These are phyloP conservation scores for Morinoia aosen DNA, from an alignment of 2,888 invertebrate species.

Conservation along the genomic window DNA sequence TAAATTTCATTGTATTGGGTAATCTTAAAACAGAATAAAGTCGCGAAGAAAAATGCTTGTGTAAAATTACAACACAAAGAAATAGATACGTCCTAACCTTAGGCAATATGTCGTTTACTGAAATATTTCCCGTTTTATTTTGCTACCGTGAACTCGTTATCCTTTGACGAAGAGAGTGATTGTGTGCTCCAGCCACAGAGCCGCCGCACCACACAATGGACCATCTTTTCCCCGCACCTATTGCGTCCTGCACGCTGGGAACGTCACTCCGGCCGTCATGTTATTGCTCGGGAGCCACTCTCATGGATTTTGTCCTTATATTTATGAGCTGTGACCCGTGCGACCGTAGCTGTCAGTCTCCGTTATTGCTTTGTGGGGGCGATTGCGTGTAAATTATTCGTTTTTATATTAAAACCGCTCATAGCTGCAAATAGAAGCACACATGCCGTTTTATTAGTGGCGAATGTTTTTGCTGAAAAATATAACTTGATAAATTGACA, in stretches of 20 bases:
- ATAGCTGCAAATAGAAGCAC: not conserved
- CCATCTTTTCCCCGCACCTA: not conserved
- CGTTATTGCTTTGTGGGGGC: not conserved
- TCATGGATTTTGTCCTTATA: constrained; percentile 1
- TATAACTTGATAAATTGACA: not conserved
- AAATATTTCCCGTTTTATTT: not conserved
- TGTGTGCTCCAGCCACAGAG: not conserved
- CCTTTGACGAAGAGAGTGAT: not conserved
- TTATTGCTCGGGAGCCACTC: not conserved
- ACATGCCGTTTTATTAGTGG: not conserved
- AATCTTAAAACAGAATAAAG: not conserved
- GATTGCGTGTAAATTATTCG: not conserved
- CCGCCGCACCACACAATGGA: not conserved
- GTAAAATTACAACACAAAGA: too few species aligned
- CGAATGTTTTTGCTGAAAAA: not conserved
- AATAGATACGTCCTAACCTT: not conserved
- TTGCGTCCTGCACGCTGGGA: not conserved
- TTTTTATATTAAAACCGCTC: not conserved
- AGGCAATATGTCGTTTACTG: not conserved
- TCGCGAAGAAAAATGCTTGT: too few species aligned
- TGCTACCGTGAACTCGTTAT: not conserved
- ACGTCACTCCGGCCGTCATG: not conserved
- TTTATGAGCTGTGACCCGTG: constrained; percentile 19
- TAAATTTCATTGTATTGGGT: too few species aligned
- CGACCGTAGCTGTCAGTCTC: not conserved